Evolutionary conservation across 92 coral and sea anemone genomes (phyloP).

Genomic region (Porites evermanni): DNA sequence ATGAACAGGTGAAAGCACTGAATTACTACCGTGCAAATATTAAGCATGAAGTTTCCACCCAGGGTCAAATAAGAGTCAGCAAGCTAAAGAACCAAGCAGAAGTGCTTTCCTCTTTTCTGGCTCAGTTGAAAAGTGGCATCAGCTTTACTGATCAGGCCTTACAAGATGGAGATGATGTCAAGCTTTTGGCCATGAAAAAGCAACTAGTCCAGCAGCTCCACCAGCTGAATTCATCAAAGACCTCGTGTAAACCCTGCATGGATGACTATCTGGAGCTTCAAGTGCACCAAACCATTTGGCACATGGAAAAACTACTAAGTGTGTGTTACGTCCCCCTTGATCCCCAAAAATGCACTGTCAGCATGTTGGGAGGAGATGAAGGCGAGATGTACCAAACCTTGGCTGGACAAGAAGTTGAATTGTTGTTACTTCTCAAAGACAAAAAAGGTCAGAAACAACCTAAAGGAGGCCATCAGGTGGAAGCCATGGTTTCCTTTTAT

Average conservation of each 20-base stretch:
- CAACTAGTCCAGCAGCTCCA: constrained; percentile 55
- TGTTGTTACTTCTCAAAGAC: constrained; percentile 39
- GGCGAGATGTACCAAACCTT: constrained; percentile 52
- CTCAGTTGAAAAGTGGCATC: constrained; percentile 47
- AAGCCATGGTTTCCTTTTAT: too few species aligned
- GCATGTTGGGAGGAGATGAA: constrained; percentile 55
- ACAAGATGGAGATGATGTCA: constrained; percentile 64
- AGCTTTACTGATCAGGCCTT: too few species aligned
- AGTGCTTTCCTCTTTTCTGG: constrained; percentile 42
- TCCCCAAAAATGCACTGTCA: neutral
- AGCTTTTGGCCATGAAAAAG: constrained; percentile 61
- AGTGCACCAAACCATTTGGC: neutral
- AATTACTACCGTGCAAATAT: constrained; percentile 47
- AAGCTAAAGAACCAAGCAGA: constrained; percentile 55
- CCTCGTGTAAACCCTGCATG: constrained; percentile 46
- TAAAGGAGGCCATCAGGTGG: constrained; percentile 25
- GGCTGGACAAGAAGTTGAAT: constrained; percentile 45
- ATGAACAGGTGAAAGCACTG: constrained; percentile 46
- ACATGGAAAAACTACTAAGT: neutral
- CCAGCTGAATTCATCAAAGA: constrained; percentile 38
- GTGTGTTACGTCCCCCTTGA: neutral
- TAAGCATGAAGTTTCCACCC: constrained; percentile 45
- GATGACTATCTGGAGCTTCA: constrained; percentile 46
- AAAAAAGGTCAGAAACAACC: constrained; percentile 2
- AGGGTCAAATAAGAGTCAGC: constrained; percentile 46